Percentiles rank a stretch among this genome's conserved stretches.
phyloP scores from a whole-genome alignment of 1,140 invertebrate species.

The Drosophila micromelanica region DNA sequence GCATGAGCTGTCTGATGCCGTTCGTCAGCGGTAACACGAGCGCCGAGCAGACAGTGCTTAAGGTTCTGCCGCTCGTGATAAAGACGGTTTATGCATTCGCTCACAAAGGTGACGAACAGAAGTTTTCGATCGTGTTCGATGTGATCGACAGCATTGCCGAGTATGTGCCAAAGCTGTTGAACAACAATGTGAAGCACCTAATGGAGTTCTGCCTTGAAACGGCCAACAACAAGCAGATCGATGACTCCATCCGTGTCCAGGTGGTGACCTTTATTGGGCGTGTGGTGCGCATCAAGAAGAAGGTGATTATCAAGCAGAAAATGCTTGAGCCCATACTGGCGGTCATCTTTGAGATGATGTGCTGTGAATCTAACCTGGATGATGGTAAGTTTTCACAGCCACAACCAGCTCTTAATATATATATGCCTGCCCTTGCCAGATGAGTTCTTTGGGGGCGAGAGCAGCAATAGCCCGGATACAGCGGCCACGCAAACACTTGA shows the following conservation, averaged over 20 bases:
- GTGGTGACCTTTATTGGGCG: slow-evolving; percentile 88
- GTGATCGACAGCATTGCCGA: slow-evolving; percentile 90
- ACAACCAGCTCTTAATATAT: neutral
- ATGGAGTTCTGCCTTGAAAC: slow-evolving; percentile 89
- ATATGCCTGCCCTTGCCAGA: slow-evolving; percentile 11
- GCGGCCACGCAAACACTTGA: slow-evolving; percentile 91
- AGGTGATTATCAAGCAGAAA: slow-evolving; percentile 90
- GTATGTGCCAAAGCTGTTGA: slow-evolving; percentile 87
- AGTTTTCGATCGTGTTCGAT: slow-evolving; percentile 88
- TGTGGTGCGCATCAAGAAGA: slow-evolving; percentile 89
- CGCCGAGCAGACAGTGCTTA: slow-evolving; percentile 86
- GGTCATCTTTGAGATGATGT: slow-evolving; percentile 89
- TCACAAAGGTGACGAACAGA: slow-evolving; percentile 86
- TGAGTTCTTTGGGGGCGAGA: slow-evolving; percentile 42
- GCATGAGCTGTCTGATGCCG: slow-evolving; percentile 69
- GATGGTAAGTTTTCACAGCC: slow-evolving; percentile 85
- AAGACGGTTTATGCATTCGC: slow-evolving; percentile 86
- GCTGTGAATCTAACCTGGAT: slow-evolving; percentile 85
- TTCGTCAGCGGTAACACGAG: slow-evolving; percentile 67
- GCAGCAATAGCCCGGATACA: slow-evolving; percentile 85
- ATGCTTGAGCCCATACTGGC: slow-evolving; percentile 89
- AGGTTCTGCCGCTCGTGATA: slow-evolving; percentile 87
- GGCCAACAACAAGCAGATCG: slow-evolving; percentile 85
- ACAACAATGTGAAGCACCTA: slow-evolving; percentile 88
- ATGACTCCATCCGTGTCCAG: slow-evolving; percentile 88